Conservation (phyloP, 2,888 invertebrate species). For the Folsomia manolachei region DNA sequence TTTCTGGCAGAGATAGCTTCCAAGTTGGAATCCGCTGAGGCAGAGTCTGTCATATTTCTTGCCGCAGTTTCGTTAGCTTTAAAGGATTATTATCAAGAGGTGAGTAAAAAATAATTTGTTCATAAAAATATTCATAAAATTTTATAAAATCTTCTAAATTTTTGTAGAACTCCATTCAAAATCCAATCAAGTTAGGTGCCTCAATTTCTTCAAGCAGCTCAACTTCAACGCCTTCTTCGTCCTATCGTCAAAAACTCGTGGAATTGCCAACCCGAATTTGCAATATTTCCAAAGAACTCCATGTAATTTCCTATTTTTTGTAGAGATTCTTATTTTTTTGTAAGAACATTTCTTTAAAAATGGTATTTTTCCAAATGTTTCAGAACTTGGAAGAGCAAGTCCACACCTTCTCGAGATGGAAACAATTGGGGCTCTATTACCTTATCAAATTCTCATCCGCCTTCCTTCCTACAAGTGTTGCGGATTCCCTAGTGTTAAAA, state of each 20-base stretch:
- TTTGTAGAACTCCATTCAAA: constrained; percentile 12
- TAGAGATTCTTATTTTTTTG: too few relatives aligned
- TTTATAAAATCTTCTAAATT: not conserved
- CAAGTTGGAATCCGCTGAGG: not conserved
- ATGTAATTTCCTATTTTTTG: not conserved
- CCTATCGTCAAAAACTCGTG: not conserved
- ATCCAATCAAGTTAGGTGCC: not conserved
- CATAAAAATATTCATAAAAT: not conserved
- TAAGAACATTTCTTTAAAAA: too few relatives aligned
- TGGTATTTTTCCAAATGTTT: not conserved
- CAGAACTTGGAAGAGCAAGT: not conserved
- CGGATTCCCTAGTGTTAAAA: not conserved
- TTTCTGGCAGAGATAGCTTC: not conserved
- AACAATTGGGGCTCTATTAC: not conserved
- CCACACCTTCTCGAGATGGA: not conserved
- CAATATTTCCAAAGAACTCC: constrained; percentile 6
- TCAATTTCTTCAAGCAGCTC: not conserved
- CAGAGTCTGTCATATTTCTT: not conserved
- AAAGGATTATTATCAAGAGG: constrained; percentile 15
- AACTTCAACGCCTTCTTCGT: too few relatives aligned
- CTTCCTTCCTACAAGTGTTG: not conserved
- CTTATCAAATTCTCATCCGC: not conserved
- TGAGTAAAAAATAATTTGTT: not conserved
- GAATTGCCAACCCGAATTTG: not conserved
- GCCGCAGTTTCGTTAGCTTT: constrained; percentile 7